Evolutionary conservation across 1,140 invertebrate species (phyloP).

Genomic region (Bombus consobrinus): DNA sequence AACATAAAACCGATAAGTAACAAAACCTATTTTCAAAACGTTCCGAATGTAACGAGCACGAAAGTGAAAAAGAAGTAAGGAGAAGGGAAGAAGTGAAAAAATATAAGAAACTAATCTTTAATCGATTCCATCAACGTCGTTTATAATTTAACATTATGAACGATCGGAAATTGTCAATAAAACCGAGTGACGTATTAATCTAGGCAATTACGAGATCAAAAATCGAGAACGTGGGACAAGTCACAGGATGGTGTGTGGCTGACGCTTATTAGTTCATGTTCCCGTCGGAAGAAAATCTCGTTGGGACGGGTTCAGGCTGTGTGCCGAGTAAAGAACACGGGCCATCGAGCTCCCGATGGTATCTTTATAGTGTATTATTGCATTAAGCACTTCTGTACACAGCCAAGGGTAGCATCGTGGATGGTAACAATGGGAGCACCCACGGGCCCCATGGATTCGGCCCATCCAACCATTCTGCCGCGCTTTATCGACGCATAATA

Average conservation of each 20-base stretch:
- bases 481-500: conserved; percentile 63
- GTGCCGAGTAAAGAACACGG: conserved; percentile 57
- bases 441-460: conserved; percentile 59
- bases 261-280: conserved; percentile 63
- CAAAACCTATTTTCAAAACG: not conserved
- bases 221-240: not conserved
- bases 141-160: not conserved
- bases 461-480: conserved; percentile 39
- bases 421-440: conserved; percentile 60
- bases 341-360: conserved; percentile 72
- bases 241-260: not conserved
- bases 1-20: not conserved
- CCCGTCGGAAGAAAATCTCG: conserved; percentile 56
- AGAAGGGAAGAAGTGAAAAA: not conserved
- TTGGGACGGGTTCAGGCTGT: conserved; percentile 40
- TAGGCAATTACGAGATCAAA: conserved; percentile 38
- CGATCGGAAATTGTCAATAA: not conserved
- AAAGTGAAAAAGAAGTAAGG: not conserved
- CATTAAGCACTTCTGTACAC: conserved; percentile 80
- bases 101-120: not conserved
- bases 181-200: not conserved
- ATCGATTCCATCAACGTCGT: not conserved
- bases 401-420: conserved; percentile 65
- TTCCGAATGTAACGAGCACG: not conserved
- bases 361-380: conserved; percentile 81